A percentile compares a stretch with the other conserved stretches of the same genome.
Evolutionary conservation across 2,888 invertebrate species (phyloP).

Genomic region (Plebejus melissa): DNA sequence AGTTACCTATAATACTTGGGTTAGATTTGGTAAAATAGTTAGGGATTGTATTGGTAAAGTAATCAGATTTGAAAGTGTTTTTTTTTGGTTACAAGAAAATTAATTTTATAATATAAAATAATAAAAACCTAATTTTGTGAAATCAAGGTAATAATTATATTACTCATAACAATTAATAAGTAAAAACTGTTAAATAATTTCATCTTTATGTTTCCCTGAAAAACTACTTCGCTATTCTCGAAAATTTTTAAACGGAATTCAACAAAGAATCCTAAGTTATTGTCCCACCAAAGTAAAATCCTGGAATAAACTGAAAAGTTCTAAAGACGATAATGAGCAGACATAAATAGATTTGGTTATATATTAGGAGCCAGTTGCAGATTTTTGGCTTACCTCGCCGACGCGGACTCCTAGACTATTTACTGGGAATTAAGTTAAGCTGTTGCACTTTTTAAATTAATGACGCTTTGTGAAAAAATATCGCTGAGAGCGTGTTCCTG

Average conservation of each 20-base stretch:
- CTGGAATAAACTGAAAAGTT: conserved; percentile 39
- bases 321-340: conserved; percentile 58
- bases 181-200: too few relatives aligned
- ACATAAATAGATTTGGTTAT: conserved; percentile 66
- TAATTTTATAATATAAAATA: background rate
- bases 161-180: too few relatives aligned
- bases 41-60: background rate
- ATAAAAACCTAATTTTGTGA: background rate
- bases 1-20: background rate
- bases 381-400: conserved; percentile 62
- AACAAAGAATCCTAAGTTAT: background rate
- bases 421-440: conserved; percentile 55
- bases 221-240: background rate
- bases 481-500: conserved; percentile 29
- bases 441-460: conserved; percentile 47
- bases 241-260: background rate
- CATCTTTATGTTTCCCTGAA: too few relatives aligned
- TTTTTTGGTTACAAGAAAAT: background rate
- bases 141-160: too few relatives aligned
- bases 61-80: background rate
- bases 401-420: conserved; percentile 47
- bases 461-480: conserved; percentile 38
- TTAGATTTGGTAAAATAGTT: background rate
- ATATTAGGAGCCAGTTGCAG: conserved; percentile 57
- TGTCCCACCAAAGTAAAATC: background rate